Conservation (phyloP, 92 coral and sea anemone genomes). For the Heteractis magnifica region DNA sequence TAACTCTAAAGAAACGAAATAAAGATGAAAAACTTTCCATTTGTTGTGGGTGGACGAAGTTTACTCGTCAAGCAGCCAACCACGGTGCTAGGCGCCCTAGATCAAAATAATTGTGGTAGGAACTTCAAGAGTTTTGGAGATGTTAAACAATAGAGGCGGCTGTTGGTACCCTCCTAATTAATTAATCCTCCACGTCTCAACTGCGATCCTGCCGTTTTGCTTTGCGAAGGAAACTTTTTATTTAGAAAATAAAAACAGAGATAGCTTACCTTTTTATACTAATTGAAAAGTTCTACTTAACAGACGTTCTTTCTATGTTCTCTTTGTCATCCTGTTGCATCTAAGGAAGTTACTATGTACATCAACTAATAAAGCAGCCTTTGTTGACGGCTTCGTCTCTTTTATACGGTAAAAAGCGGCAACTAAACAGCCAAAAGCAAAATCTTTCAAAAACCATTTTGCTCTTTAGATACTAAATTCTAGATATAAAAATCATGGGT, state of each 20-base stretch:
- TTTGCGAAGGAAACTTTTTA: background rate
- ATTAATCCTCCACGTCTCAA: background rate
- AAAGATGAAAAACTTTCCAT: background rate
- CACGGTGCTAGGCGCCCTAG: background rate
- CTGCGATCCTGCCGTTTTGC: background rate
- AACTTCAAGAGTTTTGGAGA: background rate
- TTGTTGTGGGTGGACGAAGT: background rate
- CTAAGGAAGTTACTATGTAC: background rate
- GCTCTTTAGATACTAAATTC: background rate
- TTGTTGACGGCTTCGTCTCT: too few species aligned
- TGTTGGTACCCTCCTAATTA: background rate
- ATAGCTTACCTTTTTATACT: too few species aligned
- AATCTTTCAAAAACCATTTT: background rate
- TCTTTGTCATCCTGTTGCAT: background rate
- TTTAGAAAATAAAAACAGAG: background rate
- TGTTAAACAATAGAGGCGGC: background rate
- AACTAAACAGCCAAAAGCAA: background rate
- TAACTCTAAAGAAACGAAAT: background rate
- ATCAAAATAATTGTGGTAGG: background rate
- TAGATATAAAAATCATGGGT: background rate
- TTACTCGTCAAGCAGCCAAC: background rate
- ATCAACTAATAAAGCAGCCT: background rate
- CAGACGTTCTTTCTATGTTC: background rate
- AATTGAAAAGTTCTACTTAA: too few species aligned
- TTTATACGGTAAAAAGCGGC: too few species aligned